Evolutionary conservation across 2,888 invertebrate genomes (phyloP), one percentile per base, ranked within the genome.

Genomic region (Folsomia manolachei): DNA sequence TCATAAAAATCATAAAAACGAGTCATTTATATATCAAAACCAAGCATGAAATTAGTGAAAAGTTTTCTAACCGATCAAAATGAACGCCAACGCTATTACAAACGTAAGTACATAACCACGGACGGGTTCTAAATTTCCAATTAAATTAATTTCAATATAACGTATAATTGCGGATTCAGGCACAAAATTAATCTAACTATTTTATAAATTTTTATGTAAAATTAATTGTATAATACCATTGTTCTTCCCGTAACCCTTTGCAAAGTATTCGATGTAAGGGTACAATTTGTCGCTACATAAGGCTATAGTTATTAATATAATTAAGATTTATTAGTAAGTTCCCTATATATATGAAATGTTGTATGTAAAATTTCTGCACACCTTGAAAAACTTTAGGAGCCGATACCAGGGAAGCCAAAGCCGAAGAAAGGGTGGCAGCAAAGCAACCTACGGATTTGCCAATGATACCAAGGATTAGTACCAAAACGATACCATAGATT

Each of bases 391-490:
- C 86, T 82, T 94, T 94, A 1, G 99, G 98, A 0, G 98, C 98
- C 0, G 96, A 95, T 0, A 99, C 97, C 69, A 99, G 87, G 77
- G 95, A 94, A 0, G 97, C 98, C 69, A 98, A 86, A 0, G 98
- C 98, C 0, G 97, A 97, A 0, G 97, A 97, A 19, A 99, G 85
- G 0, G 98, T 96, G 0, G 98, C 97, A 0, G 97, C 97, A 85
- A 97, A 97, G 82, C 97, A 97, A 0, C 98, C 79, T 39, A n/a
- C n/a, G n/a, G n/a, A n/a, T n/a, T n/a, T n/a, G n/a, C n/a, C n/a
- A n/a, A n/a, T n/a, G n/a, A n/a, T n/a, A n/a, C n/a, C n/a, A n/a
- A n/a, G n/a, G n/a, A n/a, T n/a, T n/a, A n/a, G n/a, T n/a, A n/a
- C n/a, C n/a, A n/a, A n/a, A n/a, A n/a, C n/a, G n/a, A n/a, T n/a